These are phyloP conservation scores for Ormyrus labotus DNA, from an alignment of 2,888 invertebrate genomes.

Conservation along the genomic window DNA sequence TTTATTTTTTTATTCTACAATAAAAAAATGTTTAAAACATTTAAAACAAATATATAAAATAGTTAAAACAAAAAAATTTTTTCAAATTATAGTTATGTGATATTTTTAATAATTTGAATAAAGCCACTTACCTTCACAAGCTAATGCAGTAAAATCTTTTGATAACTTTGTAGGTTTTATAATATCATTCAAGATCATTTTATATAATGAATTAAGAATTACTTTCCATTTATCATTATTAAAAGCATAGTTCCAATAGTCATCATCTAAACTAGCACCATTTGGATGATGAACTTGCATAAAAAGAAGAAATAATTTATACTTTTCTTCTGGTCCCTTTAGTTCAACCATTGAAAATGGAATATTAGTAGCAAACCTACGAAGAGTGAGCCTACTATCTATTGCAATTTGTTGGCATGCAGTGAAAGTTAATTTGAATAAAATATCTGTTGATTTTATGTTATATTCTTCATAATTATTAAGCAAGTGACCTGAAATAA, in stretches of 20 bases:
- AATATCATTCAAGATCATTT: constrained; percentile 69
- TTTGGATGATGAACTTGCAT: constrained; percentile 77
- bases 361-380: constrained; percentile 78
- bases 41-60: no score
- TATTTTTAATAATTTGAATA: constrained; percentile 21
- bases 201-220: constrained; percentile 73
- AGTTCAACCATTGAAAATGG: constrained; percentile 75
- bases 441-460: constrained; percentile 58
- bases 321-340: constrained; percentile 69
- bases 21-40: no score
- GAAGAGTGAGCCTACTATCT: constrained; percentile 77
- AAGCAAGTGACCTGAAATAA: constrained; percentile 59
- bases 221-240: constrained; percentile 75
- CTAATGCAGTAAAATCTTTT: constrained; percentile 64
- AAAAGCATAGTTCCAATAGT: constrained; percentile 71
- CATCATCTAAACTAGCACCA: constrained; percentile 70
- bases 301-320: constrained; percentile 77
- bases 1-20: no score
- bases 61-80: not conserved
- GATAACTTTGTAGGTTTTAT: constrained; percentile 60
- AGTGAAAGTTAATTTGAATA: constrained; percentile 63
- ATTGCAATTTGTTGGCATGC: constrained; percentile 75
- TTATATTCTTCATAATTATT: constrained; percentile 56
- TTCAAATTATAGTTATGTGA: not conserved
- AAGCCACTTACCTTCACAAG: constrained; percentile 67